phyloP scores from a whole-genome alignment of 2,888 invertebrate genomes.

The Diploptera punctata region DNA sequence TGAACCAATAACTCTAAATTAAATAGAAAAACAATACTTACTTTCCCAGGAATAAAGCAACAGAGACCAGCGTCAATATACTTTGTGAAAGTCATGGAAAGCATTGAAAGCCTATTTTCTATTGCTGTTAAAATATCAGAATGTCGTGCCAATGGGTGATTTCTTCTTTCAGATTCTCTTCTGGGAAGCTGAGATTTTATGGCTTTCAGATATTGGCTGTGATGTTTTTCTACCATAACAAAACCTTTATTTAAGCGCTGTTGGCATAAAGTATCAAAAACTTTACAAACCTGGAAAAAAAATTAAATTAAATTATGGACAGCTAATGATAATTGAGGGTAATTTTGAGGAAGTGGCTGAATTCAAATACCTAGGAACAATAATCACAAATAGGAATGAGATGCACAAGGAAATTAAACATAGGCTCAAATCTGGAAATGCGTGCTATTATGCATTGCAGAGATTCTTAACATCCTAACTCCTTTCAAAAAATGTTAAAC shows the following conservation, averaged over 20 bases:
- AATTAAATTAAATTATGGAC: neutral
- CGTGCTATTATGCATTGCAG: too few relatives aligned
- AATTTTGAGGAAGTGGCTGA: too few relatives aligned
- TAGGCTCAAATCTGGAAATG: too few relatives aligned
- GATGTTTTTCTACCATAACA: conserved; percentile 77
- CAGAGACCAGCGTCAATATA: conserved; percentile 84
- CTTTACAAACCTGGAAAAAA: conserved; percentile 72
- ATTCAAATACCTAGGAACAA: too few relatives aligned
- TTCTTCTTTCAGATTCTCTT: conserved; percentile 86
- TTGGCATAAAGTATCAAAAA: conserved; percentile 78
- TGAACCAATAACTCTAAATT: too few relatives aligned
- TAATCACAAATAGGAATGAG: neutral
- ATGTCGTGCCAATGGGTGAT: conserved; percentile 85
- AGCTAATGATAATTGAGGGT: too few relatives aligned
- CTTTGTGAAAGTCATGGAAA: conserved; percentile 91
- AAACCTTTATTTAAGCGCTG: conserved; percentile 83
- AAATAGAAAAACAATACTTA: too few relatives aligned
- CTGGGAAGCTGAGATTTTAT: conserved; percentile 85
- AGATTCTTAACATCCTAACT: too few relatives aligned
- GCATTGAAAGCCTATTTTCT: conserved; percentile 89
- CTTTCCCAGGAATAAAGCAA: conserved; percentile 94
- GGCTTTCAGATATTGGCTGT: conserved; percentile 74
- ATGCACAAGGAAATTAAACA: neutral
- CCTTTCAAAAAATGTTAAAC: too few relatives aligned
- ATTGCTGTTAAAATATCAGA: conserved; percentile 89